phyloP scores from a whole-genome alignment of 2,797 vertebrate species.

The Hypotaenidia philippensis region DNA sequence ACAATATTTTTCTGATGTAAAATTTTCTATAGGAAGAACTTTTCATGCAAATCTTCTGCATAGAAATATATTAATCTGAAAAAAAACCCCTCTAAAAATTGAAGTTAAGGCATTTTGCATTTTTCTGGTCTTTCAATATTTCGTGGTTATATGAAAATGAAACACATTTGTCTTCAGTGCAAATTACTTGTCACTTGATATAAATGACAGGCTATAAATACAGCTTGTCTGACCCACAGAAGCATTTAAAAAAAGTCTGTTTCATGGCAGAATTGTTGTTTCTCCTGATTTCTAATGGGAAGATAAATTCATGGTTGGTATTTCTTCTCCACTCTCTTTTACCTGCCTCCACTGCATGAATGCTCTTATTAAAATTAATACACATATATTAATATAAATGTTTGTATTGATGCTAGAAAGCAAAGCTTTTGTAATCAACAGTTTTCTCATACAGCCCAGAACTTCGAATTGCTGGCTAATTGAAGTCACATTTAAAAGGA shows the following conservation, averaged over 20 bases:
- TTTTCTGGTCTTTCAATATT: background rate
- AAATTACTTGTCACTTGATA: background rate
- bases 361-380: background rate
- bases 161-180: background rate
- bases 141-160: background rate
- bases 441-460: rapidly evolving
- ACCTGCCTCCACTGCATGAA: background rate
- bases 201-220: background rate
- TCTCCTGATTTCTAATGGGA: background rate
- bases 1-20: background rate
- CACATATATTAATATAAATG: background rate
- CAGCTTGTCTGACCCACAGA: background rate
- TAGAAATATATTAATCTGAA: background rate
- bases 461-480: background rate
- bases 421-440: background rate
- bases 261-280: background rate
- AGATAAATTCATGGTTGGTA: background rate
- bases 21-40: background rate
- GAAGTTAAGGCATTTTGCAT: background rate
- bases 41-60: background rate
- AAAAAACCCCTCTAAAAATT: background rate
- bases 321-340: background rate
- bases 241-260: background rate
- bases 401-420: background rate
- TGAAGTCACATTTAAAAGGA: background rate